These are phyloP conservation scores for Thaleichthys pacificus DNA, from an alignment of 2,797 vertebrate species.

Conservation along the genomic window DNA sequence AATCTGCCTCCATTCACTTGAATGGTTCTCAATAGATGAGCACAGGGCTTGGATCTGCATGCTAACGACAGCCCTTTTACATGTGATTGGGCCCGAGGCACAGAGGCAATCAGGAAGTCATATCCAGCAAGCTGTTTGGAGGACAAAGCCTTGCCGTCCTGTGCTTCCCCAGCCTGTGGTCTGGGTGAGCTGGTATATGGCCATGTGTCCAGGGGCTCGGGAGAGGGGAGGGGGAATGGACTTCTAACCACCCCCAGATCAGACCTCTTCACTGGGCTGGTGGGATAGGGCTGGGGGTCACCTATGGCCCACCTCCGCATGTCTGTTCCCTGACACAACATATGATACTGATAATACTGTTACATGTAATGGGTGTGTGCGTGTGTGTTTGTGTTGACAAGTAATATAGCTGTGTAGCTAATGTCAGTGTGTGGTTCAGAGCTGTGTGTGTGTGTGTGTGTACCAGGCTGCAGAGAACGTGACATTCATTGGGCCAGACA, in stretches of 20 bases:
- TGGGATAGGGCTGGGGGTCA: too few relatives aligned
- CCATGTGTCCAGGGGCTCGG: neutral
- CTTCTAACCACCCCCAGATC: neutral
- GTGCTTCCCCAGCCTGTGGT: neutral
- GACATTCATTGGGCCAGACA: constrained; percentile 92
- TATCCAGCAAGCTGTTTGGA: constrained; percentile 34
- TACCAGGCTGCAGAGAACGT: constrained; percentile 83
- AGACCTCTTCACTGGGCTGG: neutral
- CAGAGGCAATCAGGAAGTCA: constrained; percentile 48
- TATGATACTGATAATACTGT: too few relatives aligned
- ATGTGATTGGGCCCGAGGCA: constrained; percentile 5
- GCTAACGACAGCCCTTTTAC: constrained; percentile 42
- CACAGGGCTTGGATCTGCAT: constrained; percentile 37
- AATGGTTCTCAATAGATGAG: too few relatives aligned
- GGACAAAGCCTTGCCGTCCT: constrained; percentile 34
- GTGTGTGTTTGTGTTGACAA: too few relatives aligned
- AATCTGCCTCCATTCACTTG: too few relatives aligned
- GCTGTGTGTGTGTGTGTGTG: constrained; percentile 5
- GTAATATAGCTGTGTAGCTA: too few relatives aligned
- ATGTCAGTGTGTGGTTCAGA: neutral
- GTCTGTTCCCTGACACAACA: too few relatives aligned
- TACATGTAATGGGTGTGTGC: too few relatives aligned
- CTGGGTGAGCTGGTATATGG: neutral
- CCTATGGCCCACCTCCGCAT: too few relatives aligned
- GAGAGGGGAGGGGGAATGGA: too few relatives aligned